phyloP scores from a whole-genome alignment of 2,113 vertebrate genomes.

The Eonycteris spelaea region DNA sequence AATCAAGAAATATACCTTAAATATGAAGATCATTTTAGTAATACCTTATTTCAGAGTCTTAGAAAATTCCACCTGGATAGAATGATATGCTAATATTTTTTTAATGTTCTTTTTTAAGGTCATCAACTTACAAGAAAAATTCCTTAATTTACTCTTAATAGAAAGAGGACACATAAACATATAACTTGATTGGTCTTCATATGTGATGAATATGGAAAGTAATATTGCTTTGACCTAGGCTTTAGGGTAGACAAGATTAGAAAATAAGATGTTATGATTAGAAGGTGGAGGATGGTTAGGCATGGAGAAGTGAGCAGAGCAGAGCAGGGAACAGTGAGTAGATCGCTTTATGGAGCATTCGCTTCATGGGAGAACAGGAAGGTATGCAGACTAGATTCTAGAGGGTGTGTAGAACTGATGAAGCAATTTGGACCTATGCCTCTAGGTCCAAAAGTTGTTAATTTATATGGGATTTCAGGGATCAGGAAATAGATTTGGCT shows the following conservation, averaged over 20 bases:
- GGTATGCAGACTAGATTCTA: background rate
- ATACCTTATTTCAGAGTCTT: background rate
- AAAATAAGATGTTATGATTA: background rate
- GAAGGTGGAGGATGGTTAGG: background rate
- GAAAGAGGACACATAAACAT: background rate
- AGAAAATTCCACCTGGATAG: background rate
- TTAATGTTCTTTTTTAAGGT: background rate
- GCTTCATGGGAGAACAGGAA: background rate
- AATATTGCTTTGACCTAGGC: background rate
- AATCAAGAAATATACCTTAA: background rate
- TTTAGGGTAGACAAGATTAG: background rate
- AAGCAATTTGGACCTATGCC: background rate
- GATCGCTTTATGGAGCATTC: background rate
- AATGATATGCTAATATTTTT: background rate
- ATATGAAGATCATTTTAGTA: conserved; percentile 23
- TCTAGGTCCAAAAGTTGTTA: background rate
- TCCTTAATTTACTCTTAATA: background rate
- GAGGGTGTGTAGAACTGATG: background rate
- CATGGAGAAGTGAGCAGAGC: background rate
- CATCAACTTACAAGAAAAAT: background rate
- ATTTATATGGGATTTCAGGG: background rate
- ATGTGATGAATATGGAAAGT: background rate
- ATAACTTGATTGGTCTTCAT: background rate
- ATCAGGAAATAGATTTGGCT: background rate
- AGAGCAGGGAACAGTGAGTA: background rate